These are phyloP conservation scores for Zoroaster sp. DNA, from an alignment of 53 echinoderm and acorn worm species.

Conservation along the genomic window DNA sequence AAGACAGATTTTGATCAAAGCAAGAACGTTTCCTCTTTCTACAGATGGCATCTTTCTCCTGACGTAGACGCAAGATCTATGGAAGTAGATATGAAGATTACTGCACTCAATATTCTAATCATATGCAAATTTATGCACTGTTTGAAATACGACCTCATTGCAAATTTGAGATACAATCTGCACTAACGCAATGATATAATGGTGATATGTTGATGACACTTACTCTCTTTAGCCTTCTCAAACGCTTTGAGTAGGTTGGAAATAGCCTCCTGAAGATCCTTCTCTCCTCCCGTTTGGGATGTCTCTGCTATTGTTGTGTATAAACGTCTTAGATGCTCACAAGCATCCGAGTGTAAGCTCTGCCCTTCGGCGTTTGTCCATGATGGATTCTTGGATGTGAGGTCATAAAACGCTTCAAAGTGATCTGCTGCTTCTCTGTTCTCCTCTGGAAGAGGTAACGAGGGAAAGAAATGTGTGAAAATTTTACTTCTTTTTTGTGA, in stretches of 20 bases:
- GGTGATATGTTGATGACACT: no score
- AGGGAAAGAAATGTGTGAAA: background rate
- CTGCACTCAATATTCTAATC: no score
- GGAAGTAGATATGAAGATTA: no score
- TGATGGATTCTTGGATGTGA: constrained; percentile 68
- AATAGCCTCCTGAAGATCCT: constrained; percentile 80
- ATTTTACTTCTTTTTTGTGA: no score
- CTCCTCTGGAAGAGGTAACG: constrained; percentile 59
- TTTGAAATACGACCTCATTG: no score
- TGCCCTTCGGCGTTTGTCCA: constrained; percentile 80
- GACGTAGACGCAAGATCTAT: no score
- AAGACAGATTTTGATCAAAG: no score
- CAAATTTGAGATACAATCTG: no score
- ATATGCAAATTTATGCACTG: no score
- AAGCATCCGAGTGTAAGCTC: constrained; percentile 80
- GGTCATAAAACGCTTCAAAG: constrained; percentile 88
- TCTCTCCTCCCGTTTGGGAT: constrained; percentile 54
- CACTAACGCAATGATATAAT: no score
- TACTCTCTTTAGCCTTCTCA: constrained; percentile 99
- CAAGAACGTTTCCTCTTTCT: no score
- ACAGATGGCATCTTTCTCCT: no score
- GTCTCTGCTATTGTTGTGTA: constrained; percentile 95
- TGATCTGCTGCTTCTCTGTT: constrained; percentile 76
- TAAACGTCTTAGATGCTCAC: constrained; percentile 92
- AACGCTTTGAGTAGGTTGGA: constrained; percentile 82